A percentile compares a stretch with the other conserved stretches of the same genome.
These are phyloP conservation scores for Heteromurus nitidus DNA, from an alignment of 2,888 invertebrate genomes.

Conservation along the genomic window DNA sequence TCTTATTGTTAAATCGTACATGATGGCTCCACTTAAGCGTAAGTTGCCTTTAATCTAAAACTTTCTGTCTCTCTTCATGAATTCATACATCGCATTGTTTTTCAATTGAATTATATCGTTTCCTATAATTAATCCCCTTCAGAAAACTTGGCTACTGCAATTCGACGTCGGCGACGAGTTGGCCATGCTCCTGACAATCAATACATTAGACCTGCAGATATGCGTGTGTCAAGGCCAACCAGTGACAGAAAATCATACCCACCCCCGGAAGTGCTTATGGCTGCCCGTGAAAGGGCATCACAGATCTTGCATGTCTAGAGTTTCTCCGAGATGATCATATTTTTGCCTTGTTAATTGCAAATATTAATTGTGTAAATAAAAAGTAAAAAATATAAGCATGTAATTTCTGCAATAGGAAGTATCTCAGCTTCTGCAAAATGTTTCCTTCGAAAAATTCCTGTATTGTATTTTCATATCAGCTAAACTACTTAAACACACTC, in stretches of 20 bases:
- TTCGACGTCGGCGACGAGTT: constrained; percentile 30
- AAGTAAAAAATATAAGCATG: neutral
- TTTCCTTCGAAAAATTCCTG: too few relatives aligned
- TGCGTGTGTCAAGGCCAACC: constrained; percentile 4
- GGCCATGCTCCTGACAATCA: constrained; percentile 53
- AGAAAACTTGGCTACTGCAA: constrained; percentile 51
- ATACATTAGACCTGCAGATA: constrained; percentile 40
- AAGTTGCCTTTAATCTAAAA: neutral
- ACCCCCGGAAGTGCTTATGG: constrained; percentile 37
- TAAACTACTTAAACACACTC: too few relatives aligned
- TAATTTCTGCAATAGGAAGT: neutral
- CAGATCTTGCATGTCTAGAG: constrained; percentile 22
- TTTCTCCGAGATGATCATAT: neutral
- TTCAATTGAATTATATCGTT: neutral
- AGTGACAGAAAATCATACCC: constrained; percentile 49
- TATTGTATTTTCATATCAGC: too few relatives aligned
- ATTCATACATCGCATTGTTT: too few relatives aligned
- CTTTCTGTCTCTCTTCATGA: neutral
- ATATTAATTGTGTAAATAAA: neutral
- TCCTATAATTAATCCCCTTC: neutral
- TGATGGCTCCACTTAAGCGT: constrained; percentile 54
- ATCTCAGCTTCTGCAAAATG: too few relatives aligned
- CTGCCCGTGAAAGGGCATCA: constrained; percentile 48
- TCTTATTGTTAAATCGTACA: constrained; percentile 51
- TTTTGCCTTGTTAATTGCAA: neutral